A percentile compares a stretch with the other conserved stretches of the same genome.
phyloP scores from a whole-genome alignment of 2,113 vertebrate genomes.

The Phylloscopus trochiloides region DNA sequence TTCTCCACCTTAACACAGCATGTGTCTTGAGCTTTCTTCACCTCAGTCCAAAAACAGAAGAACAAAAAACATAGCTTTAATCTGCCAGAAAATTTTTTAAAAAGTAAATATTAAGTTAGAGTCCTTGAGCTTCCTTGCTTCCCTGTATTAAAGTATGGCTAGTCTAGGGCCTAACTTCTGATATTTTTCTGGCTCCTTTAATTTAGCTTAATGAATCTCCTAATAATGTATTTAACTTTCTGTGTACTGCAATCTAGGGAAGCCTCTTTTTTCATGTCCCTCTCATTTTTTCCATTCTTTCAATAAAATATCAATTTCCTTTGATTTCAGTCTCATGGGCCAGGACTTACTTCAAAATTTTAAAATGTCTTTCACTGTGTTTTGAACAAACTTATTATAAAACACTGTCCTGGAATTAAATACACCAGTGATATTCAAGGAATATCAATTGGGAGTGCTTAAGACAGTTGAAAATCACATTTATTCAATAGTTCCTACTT shows the following conservation, averaged over 20 bases:
- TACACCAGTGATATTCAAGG: not conserved
- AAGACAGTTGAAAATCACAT: not conserved
- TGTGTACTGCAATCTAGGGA: not conserved
- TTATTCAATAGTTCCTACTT: not conserved
- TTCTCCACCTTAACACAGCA: slow-evolving; percentile 35
- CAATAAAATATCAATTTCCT: not conserved
- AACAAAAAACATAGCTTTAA: slow-evolving; percentile 15
- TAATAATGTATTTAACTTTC: not conserved
- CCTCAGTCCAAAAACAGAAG: slow-evolving; percentile 19
- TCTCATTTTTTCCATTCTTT: not conserved
- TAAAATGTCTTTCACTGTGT: not conserved
- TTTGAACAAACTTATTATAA: not conserved
- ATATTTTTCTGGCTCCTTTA: not conserved
- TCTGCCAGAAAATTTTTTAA: not conserved
- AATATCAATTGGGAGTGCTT: not conserved
- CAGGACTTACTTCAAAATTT: not conserved
- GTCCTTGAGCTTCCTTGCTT: not conserved
- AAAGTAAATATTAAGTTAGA: not conserved
- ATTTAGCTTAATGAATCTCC: not conserved
- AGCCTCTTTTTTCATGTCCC: not conserved
- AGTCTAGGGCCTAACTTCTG: not conserved
- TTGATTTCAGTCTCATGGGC: not conserved
- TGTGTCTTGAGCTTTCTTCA: slow-evolving; percentile 32
- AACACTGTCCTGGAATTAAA: not conserved
- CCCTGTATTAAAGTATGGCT: not conserved